Evolutionary conservation across 2,113 vertebrate genomes (phyloP), one percentile per base, ranked within the genome.

Genomic region (Uria aalge): DNA sequence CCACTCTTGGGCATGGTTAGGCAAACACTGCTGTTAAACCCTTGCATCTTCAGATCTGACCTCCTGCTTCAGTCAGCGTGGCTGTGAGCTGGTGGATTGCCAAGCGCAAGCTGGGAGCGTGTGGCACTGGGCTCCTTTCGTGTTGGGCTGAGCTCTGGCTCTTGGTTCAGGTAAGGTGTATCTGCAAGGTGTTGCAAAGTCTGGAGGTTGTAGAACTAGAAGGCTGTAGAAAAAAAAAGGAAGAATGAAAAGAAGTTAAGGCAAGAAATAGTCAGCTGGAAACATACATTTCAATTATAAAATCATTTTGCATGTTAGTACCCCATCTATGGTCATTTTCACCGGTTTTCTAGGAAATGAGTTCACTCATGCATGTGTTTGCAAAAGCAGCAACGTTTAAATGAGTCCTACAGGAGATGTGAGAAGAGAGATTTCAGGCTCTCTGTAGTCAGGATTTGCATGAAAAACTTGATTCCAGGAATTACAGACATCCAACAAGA

Each of bases 401-500:
- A 81, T 84, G 32, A 92, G 43, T 81, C 68, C 47, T 84, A 50
- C 73, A 88, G 78, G 41, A 82, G 15, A 85, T 41, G 4, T 52
- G 53, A 88, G 40, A 66, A 78, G 43, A 90, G 52, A 85, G 8
- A 71, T 86, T 94, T 92, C 59, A 71, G 34, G 27, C 29, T 30
- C n/a, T 48, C n/a, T 69, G 2, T 53, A 80, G 50, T 22, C 41
- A 90, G 47, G 56, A 92, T 83, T 71, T 80, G 29, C 55, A 80
- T 63, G 52, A 92, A 60, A 88, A 94, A 90, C 64, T 85, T 69
- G n/a, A 80, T 94, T 88, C 82, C 50, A 85, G 74, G 52, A 92
- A 85, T 86, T 68, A 74, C 34, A 57, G 17, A 20, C 8, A 88
- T 81, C 23, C 53, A 84, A 64, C 36, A 63, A 78, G 56, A 77